Base-by-base conservation (phyloP, 2,888 invertebrate genomes). In the Limnephilus auricula region DNA sequence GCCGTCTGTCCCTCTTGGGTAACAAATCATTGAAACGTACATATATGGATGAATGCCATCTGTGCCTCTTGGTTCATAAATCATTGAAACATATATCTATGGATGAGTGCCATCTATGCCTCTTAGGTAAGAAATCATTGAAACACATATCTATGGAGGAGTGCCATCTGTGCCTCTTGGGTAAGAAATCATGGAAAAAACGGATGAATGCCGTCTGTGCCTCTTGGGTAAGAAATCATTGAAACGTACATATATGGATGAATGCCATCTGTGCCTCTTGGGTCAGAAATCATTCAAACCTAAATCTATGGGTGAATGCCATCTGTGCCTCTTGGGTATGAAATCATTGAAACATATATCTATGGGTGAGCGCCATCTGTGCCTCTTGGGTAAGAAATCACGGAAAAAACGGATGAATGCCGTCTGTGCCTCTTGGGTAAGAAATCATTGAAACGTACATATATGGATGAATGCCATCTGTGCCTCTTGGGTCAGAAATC, bases 131-230 rank as follows among this genome's bases (percentile, higher is more conserved):
- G 30, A 45, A 80, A 34, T 31, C 83, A n/a, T 50, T 90, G n/a
- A 90, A 90, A 32, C 82, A 34, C 65, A 10, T 90, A 15, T 80
- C 50, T 83, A 50, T 90, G 50, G 90, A 90, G 25, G 90, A 90
- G 65, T 50, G 83, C 65, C 83, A 90, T 80, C 32, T 90, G 34
- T 32, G 50, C n/a, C 12, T 90, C 32, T n/a, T 83, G 32, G 90
- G 90, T 90, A 83, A 31, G 83, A 4, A 15, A 45, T 30, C 30
- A 6, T 83, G 13, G 45, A 45, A 45, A 45, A 13, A 2, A 45
- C 15, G 45, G 15, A 45, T 45, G 45, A 45, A 45, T 45, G 45
- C 15, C 45, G 15, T 45, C 40, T 40, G 37, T 40, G 10, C 40
- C 40, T 40, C 13, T 45, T 45, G 45, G 45, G 45, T 45, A 45